Percentiles rank a stretch among this genome's conserved stretches.
phyloP scores from a whole-genome alignment of 2,888 invertebrate species.

The Caradrina kadenii region DNA sequence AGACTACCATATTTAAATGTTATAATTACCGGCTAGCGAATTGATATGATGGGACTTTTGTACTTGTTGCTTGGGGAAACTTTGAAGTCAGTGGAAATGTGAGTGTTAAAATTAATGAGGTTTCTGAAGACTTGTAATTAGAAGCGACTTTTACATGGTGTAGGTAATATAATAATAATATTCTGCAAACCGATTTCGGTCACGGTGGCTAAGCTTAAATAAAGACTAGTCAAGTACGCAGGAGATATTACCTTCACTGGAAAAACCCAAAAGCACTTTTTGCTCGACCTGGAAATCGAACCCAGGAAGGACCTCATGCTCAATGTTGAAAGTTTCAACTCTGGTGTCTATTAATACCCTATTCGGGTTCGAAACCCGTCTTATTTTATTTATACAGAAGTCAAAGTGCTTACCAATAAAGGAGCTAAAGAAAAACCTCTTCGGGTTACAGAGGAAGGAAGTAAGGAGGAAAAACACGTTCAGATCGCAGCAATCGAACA shows the following conservation, averaged over 20 bases:
- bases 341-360: background rate
- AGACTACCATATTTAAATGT: constrained; percentile 64
- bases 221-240: too few relatives aligned
- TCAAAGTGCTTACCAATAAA: constrained; percentile 34
- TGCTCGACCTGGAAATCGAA: too few relatives aligned
- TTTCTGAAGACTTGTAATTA: constrained; percentile 49
- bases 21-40: constrained; percentile 59
- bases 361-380: background rate
- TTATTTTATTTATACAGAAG: constrained; percentile 31
- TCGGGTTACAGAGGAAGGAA: constrained; percentile 38
- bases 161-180: constrained; percentile 12
- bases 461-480: constrained; percentile 46
- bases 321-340: constrained; percentile 7
- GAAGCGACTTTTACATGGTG: constrained; percentile 23
- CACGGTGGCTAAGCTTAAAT: too few relatives aligned
- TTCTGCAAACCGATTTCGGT: too few relatives aligned
- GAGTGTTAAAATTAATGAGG: constrained; percentile 41
- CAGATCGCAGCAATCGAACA: constrained; percentile 51
- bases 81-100: constrained; percentile 31
- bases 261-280: too few relatives aligned
- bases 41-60: constrained; percentile 49
- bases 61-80: constrained; percentile 41
- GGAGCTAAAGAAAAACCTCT: constrained; percentile 47
- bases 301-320: too few relatives aligned
- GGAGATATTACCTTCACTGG: too few relatives aligned